Evolutionary conservation across 2,888 invertebrate species (phyloP).

Genomic region (Sturmia bella): DNA sequence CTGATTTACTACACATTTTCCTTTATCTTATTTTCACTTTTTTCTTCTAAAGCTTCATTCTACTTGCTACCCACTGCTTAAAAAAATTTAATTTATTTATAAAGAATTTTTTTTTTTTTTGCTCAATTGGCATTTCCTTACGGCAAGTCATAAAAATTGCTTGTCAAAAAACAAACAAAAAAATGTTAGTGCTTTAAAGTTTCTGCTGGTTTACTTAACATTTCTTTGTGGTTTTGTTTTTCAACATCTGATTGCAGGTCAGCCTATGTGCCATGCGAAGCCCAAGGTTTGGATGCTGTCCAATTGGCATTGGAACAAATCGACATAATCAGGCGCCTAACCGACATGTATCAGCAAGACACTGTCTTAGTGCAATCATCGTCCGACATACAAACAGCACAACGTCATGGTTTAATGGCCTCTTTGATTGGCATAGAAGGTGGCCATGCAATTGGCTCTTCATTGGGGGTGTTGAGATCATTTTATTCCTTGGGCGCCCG

Average conservation of each 20-base stretch:
- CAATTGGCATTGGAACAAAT: slow-evolving; percentile 93
- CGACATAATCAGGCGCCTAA: slow-evolving; percentile 87
- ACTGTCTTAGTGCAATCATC: slow-evolving; percentile 88
- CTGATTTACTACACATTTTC: too few species aligned
- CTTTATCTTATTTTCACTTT: too few species aligned
- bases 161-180: neutral
- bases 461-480: slow-evolving; percentile 92
- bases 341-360: slow-evolving; percentile 89
- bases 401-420: slow-evolving; percentile 90
- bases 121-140: too few species aligned
- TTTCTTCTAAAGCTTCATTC: too few species aligned
- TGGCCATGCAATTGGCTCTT: slow-evolving; percentile 95
- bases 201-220: slow-evolving; percentile 1
- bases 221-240: slow-evolving; percentile 21
- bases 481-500: slow-evolving; percentile 94
- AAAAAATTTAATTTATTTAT: too few species aligned
- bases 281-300: slow-evolving; percentile 91
- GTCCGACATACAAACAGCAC: slow-evolving; percentile 87
- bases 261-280: slow-evolving; percentile 92
- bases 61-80: too few species aligned
- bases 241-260: slow-evolving; percentile 82
- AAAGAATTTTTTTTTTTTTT: too few species aligned
- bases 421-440: slow-evolving; percentile 96
- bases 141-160: neutral
- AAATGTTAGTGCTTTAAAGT: slow-evolving; percentile 20